Evolutionary conservation across 1,140 invertebrate species (phyloP), one percentile per base, ranked within the genome.

Genomic region (Plutomurus gul): DNA sequence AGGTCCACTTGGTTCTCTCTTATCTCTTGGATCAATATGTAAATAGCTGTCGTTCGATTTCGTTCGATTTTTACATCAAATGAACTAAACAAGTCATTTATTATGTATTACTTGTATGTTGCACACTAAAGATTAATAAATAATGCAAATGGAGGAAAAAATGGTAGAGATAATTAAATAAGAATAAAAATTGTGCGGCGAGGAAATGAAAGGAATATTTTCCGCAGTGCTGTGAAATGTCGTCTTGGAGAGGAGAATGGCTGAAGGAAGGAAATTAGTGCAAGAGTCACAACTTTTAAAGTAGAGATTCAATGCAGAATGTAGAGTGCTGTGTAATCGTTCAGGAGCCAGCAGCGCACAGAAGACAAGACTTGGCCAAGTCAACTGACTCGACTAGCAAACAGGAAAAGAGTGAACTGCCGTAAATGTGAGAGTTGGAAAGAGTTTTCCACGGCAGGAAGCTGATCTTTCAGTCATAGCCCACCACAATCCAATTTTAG

Each of bases 401-500:
- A 51, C 47, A 60, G 49, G 75, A 76, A 36, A 75, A 36, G 75
- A 76, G 33, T 39, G 49, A 76, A 60, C 49, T 51, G 71, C 30
- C 51, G 25, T 11, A 56, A 76, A 76, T 43, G 49, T 39, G 4
- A 40, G 73, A 30, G 39, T 30, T 36, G 4, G 25, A 60, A 49
- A 16, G 75, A 60, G 47, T 76, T 76, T 75, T 75, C 74, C 25
- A 46, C 75, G 18, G 39, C 75, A 76, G 75, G 75, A 76, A 76
- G 75, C 75, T 76, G 33, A 70, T 70, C 60, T 70, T 25, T n/a
- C n/a, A 70, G 30, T 65, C 56, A 33, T 65, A 60, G 47, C 49
- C 75, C 75, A 76, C 49, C 33, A 76, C 33, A 70, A 65, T 77
- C 76, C 76, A 77, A 77, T 70, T 77, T 77, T 77, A 77, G 76